Evolutionary conservation across 2,888 invertebrate species (phyloP), one percentile per base, ranked within the genome.

Genomic region (Napeogenes inachia): DNA sequence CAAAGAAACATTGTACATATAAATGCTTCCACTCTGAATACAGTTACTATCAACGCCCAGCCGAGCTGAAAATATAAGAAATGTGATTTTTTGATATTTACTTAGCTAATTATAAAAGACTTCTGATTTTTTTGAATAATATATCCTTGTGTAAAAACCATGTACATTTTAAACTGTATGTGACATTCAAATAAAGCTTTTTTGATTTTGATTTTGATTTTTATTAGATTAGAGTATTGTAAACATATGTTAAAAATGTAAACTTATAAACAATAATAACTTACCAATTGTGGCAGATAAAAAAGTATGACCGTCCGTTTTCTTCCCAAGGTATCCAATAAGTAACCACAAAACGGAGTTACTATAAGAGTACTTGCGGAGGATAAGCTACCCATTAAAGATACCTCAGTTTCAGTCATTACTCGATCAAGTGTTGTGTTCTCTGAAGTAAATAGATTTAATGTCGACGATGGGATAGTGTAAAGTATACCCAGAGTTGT

Each of bases 401-500:
- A 71, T 21, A 77, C 56, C 61, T 82, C 81, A 0, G 72, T 72
- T 5, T 78, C 73, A 0, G 67, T 69, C 78, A 79, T 78, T 1
- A 73, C 70, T 46, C 78, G 64, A 54, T 73, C 58, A 0, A 80
- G 70, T 0, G 78, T 75, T 2, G 78, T 79, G 66, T 76, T 74
- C 12, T 65, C 59, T 0, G 80, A 78, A 38, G 71, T 72, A 71
- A 87, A 87, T 10, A 84, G 73, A 1, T 75, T 73, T 1, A 84
- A 68, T 0, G 81, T 84, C 0, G 83, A 81, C 0, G 86, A 85
- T 0, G 87, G 87, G 85, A 85, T 86, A 0, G 82, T 73, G 63
- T 75, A 79, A 62, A 81, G 75, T 1, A 86, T 57, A 0, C 85
- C 82, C 67, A 84, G 73, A 13, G 76, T 79, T 30, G 78, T 46